Evolutionary conservation across 2,797 vertebrate genomes (phyloP), one percentile per base, ranked within the genome.

Genomic region (Chelidonichthys spinosus): DNA sequence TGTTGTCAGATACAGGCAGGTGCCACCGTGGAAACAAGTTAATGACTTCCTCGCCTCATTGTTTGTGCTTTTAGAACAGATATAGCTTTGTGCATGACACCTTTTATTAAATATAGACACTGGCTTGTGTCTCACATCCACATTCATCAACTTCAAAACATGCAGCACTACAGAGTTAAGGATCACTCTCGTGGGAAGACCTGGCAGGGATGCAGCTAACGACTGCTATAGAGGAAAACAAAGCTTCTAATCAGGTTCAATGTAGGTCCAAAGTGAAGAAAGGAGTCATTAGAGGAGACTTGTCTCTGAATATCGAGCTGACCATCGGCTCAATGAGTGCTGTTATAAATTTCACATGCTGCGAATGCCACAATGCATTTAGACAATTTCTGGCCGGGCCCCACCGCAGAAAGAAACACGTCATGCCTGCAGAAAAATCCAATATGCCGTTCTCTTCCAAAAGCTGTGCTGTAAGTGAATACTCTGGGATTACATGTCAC

Each of bases 361-460:
- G 46, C 56, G 69, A 70, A 72, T 17, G 6, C 47, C 66, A 40
- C 63, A 11, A 8, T 64, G 37, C 52, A 35, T 47, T 33, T 33
- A 39, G 50, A 75, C 74, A 62, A 64, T 78, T 35, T 75, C 60
- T 64, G 64, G 49, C 62, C 6, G 0, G 60, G 53, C 53, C 66
- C 42, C 74, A 32, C 54, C 59, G 70, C 56, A 78, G 74, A 74
- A 72, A 87, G 79, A 60, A 78, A 83, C 81, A 85, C 78, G 58
- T 7, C 61, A 46, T 2, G 80, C 86, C 86, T 74, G 80, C 76
- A 85, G 87, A 62, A 83, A 82, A 88, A 90, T 91, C 73, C 78
- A 87, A 83, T 87, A 87, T 74, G 65, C 58, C 72, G 75, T 43
- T 68, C 67, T 81, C 76, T 83, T 74, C 71, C 63, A 79, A 82